Conservation (phyloP, 2,113 vertebrate genomes). For the Hyla sarda region DNA sequence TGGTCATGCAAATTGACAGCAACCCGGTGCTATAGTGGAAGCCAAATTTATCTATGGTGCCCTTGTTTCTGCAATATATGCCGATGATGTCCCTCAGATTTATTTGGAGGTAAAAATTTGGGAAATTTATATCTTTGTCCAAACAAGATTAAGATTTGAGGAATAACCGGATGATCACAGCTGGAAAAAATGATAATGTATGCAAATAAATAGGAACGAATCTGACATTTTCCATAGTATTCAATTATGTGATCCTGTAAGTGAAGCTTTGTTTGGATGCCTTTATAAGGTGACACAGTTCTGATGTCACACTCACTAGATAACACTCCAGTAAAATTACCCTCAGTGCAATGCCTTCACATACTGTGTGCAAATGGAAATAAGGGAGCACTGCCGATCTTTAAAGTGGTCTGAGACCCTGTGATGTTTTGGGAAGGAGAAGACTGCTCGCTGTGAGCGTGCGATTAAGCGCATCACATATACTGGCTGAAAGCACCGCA, state of each 20-base stretch:
- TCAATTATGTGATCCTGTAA: not conserved
- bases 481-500: constrained; percentile 27
- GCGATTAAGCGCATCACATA: constrained; percentile 32
- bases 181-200: not conserved
- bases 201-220: not conserved
- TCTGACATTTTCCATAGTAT: not conserved
- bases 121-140: too few species aligned
- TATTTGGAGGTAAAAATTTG: too few species aligned
- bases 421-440: constrained; percentile 21
- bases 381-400: not conserved
- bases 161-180: not conserved
- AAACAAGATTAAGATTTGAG: too few species aligned
- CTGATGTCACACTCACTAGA: not conserved
- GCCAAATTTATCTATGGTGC: too few species aligned
- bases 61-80: too few species aligned
- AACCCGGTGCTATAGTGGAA: too few species aligned
- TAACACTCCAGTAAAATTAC: not conserved
- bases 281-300: not conserved
- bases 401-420: not conserved
- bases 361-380: constrained; percentile 19
- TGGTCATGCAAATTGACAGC: too few species aligned
- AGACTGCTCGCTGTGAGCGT: not conserved
- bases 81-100: too few species aligned
- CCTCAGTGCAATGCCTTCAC: not conserved
- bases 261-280: too few species aligned